phyloP scores from a whole-genome alignment of 2,888 invertebrate species.

The Agrotis clavis region DNA sequence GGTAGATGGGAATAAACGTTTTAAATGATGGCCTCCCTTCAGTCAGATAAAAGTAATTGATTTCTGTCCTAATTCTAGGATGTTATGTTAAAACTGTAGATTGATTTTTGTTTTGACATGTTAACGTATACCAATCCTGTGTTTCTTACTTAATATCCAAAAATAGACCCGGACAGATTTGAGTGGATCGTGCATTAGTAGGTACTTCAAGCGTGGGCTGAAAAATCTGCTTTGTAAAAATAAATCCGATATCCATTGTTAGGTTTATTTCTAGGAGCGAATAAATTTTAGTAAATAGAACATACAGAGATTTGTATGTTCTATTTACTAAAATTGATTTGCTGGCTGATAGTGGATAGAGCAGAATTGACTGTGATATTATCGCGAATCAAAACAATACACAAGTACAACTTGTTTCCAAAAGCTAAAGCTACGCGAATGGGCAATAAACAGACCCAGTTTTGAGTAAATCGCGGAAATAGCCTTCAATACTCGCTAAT shows the following conservation, averaged over 20 bases:
- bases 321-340: neutral
- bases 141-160: slow-evolving; percentile 11
- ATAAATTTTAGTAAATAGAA: neutral
- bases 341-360: neutral
- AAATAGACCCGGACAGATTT: slow-evolving; percentile 14
- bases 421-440: neutral
- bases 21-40: neutral
- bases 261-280: neutral
- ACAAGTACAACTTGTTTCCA: neutral
- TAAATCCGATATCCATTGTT: slow-evolving; percentile 16
- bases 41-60: neutral
- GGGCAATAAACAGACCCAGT: neutral
- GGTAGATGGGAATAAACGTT: too few relatives aligned
- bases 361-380: neutral
- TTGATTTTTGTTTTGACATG: neutral
- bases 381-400: neutral
- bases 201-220: neutral
- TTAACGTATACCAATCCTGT: neutral
- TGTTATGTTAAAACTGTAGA: neutral
- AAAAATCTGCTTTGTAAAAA: slow-evolving; percentile 38
- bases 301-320: neutral
- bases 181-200: slow-evolving; percentile 8
- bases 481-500: slow-evolving; percentile 33
- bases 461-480: neutral
- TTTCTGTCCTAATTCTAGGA: neutral